Evolutionary conservation across 37 sponge, comb jelly and placozoan species (phyloP).

Genomic region (Bolinopsis microptera): DNA sequence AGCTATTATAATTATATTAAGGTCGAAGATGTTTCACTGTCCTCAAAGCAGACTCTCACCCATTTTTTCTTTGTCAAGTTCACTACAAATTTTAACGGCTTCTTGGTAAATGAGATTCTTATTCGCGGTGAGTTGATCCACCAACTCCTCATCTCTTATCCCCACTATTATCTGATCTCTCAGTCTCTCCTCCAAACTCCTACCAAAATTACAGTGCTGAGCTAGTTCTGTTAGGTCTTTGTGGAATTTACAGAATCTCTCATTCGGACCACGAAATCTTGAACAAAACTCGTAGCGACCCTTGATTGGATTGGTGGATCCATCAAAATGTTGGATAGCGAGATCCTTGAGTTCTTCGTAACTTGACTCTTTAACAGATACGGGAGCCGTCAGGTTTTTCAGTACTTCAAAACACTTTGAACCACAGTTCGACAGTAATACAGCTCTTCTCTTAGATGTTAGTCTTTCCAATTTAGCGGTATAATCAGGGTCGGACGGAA

Average conservation of each 20-base stretch:
- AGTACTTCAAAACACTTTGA: constrained; percentile 4
- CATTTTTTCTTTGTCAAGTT: background rate
- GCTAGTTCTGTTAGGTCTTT: background rate
- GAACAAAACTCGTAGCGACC: background rate
- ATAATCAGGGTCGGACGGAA: constrained; percentile 11
- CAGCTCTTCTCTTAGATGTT: background rate
- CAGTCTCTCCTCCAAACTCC: constrained; percentile 12
- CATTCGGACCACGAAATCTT: background rate
- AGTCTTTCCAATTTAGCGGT: background rate
- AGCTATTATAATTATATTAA: too few relatives aligned
- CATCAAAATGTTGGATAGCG: background rate
- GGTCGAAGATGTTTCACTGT: too few relatives aligned
- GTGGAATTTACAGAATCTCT: constrained; percentile 5
- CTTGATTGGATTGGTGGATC: background rate
- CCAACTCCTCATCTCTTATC: background rate
- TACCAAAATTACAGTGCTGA: background rate
- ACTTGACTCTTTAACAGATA: constrained; percentile 9
- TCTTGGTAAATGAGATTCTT: background rate
- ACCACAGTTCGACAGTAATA: background rate
- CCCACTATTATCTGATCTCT: constrained; percentile 7
- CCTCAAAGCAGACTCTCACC: too few relatives aligned
- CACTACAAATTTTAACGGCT: background rate
- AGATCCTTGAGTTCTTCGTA: background rate
- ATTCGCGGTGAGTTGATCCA: background rate
- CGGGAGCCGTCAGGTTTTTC: background rate